A percentile compares a stretch with the other conserved stretches of the same genome.
phyloP scores from a whole-genome alignment of 2,888 invertebrate species.

The Hypolimnas misippus region DNA sequence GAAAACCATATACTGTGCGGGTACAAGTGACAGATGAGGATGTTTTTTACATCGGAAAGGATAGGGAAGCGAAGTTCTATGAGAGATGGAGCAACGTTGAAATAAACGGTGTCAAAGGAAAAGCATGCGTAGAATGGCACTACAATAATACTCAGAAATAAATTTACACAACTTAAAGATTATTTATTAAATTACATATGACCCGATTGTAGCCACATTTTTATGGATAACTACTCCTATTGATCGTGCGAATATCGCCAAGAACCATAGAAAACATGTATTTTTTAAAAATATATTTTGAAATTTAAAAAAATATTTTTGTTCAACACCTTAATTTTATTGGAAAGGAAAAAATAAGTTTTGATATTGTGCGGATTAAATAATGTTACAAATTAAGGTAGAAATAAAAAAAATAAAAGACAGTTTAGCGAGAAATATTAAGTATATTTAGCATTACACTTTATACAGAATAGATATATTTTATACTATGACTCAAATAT shows the following conservation, averaged over 20 bases:
- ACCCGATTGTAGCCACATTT: too few relatives aligned
- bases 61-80: constrained; percentile 83
- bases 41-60: constrained; percentile 84
- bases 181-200: too few relatives aligned
- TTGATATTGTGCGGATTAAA: too few relatives aligned
- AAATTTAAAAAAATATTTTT: too few relatives aligned
- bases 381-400: too few relatives aligned
- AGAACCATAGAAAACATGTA: too few relatives aligned
- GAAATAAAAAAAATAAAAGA: constrained; percentile 33
- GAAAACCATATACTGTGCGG: constrained; percentile 75
- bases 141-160: constrained; percentile 75
- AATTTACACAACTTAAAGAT: constrained; percentile 6
- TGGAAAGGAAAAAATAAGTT: too few relatives aligned
- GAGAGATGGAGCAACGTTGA: constrained; percentile 84
- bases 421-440: constrained; percentile 60
- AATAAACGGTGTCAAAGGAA: constrained; percentile 86
- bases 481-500: constrained; percentile 55
- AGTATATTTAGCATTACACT: constrained; percentile 73
- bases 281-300: too few relatives aligned
- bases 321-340: too few relatives aligned
- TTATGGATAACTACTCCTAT: too few relatives aligned
- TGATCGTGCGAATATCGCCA: too few relatives aligned
- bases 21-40: constrained; percentile 82
- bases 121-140: constrained; percentile 87
- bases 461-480: constrained; percentile 53